Conservation (phyloP, 2,113 vertebrate species). For the Acrocephalus arundinaceus region DNA sequence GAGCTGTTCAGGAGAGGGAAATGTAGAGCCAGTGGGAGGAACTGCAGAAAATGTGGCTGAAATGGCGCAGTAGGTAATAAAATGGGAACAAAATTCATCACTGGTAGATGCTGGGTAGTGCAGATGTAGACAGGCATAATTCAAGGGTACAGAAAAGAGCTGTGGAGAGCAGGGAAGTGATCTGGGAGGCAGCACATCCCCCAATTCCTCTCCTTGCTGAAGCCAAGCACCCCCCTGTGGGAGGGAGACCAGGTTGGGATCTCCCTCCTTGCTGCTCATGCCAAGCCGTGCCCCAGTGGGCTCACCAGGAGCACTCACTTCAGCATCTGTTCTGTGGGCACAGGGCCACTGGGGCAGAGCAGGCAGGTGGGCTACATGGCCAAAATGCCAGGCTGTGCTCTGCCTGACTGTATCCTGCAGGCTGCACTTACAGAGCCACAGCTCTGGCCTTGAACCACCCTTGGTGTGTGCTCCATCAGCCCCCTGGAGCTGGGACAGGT, state of each 20-base stretch:
- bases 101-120: not conserved
- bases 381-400: not conserved
- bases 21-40: not conserved
- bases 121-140: not conserved
- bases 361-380: not conserved
- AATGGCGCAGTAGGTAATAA: not conserved
- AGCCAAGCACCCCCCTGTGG: not conserved
- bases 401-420: not conserved
- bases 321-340: not conserved
- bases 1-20: not conserved
- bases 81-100: not conserved
- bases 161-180: not conserved
- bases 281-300: fast-evolving
- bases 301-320: not conserved
- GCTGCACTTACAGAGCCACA: not conserved
- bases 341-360: not conserved
- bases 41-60: not conserved
- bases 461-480: not conserved
- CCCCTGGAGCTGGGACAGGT: fast-evolving
- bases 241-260: not conserved
- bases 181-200: not conserved
- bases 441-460: not conserved
- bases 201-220: not conserved
- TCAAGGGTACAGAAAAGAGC: not conserved
- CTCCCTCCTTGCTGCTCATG: not conserved